Evolutionary conservation across 2,888 invertebrate genomes (phyloP).

Genomic region (Prosopocoilus inquinatus): DNA sequence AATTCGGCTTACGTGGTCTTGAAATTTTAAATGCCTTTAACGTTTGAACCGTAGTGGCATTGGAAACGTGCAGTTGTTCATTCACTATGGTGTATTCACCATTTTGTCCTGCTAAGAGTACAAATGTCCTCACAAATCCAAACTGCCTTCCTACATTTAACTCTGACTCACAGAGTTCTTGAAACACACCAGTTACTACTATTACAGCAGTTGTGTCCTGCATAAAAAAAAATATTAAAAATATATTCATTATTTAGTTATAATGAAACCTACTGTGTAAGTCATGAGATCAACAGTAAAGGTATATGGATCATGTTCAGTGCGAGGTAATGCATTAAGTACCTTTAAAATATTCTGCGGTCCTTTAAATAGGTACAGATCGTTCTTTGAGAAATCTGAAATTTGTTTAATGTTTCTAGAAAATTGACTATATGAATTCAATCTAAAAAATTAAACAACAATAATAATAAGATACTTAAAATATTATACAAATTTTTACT

Average conservation of each 20-base stretch:
- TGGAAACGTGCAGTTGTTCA: conserved; percentile 65
- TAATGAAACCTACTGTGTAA: conserved; percentile 55
- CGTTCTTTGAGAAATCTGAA: conserved; percentile 43
- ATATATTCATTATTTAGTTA: background rate
- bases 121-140: conserved; percentile 60
- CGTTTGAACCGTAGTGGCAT: conserved; percentile 39
- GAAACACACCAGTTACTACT: conserved; percentile 64
- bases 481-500: conserved; percentile 14
- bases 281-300: conserved; percentile 67
- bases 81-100: conserved; percentile 63
- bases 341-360: conserved; percentile 49
- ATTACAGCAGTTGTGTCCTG: conserved; percentile 55
- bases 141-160: conserved; percentile 54
- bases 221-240: conserved; percentile 20
- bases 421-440: conserved; percentile 45
- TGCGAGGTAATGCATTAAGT: conserved; percentile 56
- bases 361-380: conserved; percentile 38
- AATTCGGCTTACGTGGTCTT: conserved; percentile 22
- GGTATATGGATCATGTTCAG: conserved; percentile 64
- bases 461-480: background rate
- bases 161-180: conserved; percentile 55
- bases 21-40: conserved; percentile 35
- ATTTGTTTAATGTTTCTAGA: conserved; percentile 53
- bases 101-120: conserved; percentile 51
- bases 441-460: conserved; percentile 34